Conservation (phyloP, 2,797 vertebrate species). For the Philypnodon macrostomus region DNA sequence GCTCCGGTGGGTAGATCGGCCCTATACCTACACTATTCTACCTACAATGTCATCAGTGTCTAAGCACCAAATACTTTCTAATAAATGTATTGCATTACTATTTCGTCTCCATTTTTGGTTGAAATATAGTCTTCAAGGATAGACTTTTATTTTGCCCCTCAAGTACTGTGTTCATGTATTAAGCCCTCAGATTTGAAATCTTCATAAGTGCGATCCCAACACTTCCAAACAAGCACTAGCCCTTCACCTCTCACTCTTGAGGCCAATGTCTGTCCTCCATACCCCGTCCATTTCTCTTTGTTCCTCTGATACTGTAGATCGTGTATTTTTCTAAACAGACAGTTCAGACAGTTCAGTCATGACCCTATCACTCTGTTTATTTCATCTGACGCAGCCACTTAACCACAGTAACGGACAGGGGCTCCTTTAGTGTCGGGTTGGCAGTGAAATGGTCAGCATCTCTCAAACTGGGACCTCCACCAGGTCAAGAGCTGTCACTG, state of each 20-base stretch:
- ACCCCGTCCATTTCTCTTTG: neutral
- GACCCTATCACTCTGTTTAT: slow-evolving; percentile 55
- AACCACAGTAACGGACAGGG: slow-evolving; percentile 28
- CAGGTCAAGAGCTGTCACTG: slow-evolving; percentile 56
- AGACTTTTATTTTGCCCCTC: no score
- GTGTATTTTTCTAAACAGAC: slow-evolving; percentile 42
- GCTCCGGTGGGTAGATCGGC: no score
- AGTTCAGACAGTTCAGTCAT: slow-evolving; percentile 47
- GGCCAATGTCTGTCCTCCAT: neutral
- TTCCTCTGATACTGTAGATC: slow-evolving; percentile 33
- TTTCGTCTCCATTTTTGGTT: no score
- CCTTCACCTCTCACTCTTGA: slow-evolving; percentile 2
- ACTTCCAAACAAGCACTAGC: neutral
- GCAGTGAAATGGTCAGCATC: slow-evolving; percentile 37
- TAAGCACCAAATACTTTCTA: no score
- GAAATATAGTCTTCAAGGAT: no score
- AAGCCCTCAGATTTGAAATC: no score
- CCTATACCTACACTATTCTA: no score
- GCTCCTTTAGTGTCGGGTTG: slow-evolving; percentile 20
- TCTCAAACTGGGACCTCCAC: slow-evolving; percentile 16
- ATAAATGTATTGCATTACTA: no score
- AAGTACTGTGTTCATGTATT: no score
- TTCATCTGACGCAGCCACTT: slow-evolving; percentile 43
- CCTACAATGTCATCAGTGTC: no score
- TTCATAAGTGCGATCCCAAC: no score